These are phyloP conservation scores for Mycalesis mineus DNA, from an alignment of 2,888 invertebrate species.

Conservation along the genomic window DNA sequence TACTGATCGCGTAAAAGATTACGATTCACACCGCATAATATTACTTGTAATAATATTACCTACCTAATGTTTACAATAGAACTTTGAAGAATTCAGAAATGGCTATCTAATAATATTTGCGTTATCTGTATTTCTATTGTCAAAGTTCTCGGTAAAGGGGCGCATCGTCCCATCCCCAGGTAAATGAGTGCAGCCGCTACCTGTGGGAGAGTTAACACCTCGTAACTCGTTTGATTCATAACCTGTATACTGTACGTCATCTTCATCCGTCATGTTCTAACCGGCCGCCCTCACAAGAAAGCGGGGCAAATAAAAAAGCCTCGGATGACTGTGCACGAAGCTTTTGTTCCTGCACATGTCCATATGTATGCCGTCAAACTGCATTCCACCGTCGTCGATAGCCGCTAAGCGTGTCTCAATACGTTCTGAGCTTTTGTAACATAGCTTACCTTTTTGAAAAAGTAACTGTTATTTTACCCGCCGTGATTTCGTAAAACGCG, in stretches of 20 bases:
- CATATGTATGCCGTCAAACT: conserved; percentile 73
- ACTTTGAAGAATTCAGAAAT: background rate
- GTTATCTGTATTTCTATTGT: conserved; percentile 56
- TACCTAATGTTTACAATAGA: background rate
- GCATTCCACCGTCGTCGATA: conserved; percentile 74
- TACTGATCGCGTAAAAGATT: background rate
- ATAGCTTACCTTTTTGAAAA: conserved; percentile 73
- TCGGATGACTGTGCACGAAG: conserved; percentile 70
- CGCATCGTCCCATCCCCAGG: conserved; percentile 64
- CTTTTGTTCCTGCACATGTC: conserved; percentile 74
- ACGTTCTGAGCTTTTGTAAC: conserved; percentile 69
- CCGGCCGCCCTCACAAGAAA: conserved; percentile 46
- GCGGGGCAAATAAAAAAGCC: conserved; percentile 61
- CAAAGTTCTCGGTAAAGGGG: conserved; percentile 56
- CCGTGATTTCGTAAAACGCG: conserved; percentile 51
- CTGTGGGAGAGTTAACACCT: conserved; percentile 53
- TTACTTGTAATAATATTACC: too few species aligned
- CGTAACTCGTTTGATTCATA: conserved; percentile 44
- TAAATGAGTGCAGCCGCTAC: conserved; percentile 61
- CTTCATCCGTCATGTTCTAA: conserved; percentile 37
- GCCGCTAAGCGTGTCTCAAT: conserved; percentile 71
- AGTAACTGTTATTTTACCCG: conserved; percentile 69
- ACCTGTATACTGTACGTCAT: conserved; percentile 32
- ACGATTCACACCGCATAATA: background rate
- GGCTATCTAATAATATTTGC: conserved; percentile 9